Percentiles rank a stretch among this genome's conserved stretches.
These are phyloP conservation scores for Eptesicus fuscus DNA, from an alignment of 2,113 vertebrate species.

Conservation along the genomic window DNA sequence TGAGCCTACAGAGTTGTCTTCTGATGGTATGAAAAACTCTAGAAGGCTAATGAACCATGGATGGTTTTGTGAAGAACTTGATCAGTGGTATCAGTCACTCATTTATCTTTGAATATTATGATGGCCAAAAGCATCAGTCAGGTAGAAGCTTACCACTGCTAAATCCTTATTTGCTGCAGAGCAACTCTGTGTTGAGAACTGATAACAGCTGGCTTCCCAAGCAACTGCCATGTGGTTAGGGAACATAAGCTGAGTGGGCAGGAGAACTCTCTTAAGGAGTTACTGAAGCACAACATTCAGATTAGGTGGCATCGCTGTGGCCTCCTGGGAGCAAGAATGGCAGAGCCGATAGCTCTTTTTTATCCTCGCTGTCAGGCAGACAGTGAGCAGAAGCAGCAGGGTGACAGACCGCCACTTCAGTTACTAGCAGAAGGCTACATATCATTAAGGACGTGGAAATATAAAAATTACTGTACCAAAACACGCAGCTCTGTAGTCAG, in stretches of 20 bases:
- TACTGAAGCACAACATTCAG: slow-evolving; percentile 64
- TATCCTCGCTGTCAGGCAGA: slow-evolving; percentile 32
- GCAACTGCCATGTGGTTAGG: slow-evolving; percentile 47
- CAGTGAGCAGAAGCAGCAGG: slow-evolving; percentile 32
- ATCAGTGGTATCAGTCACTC: not conserved
- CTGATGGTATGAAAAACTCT: not conserved
- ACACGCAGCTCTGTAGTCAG: not conserved
- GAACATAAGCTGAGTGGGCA: slow-evolving; percentile 64
- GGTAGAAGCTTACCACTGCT: not conserved
- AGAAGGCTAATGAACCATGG: not conserved
- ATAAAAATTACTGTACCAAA: slow-evolving; percentile 33
- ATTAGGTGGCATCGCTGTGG: slow-evolving; percentile 49
- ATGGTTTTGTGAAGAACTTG: not conserved
- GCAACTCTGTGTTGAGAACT: slow-evolving; percentile 16
- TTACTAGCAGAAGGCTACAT: slow-evolving; percentile 51
- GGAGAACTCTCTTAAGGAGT: slow-evolving; percentile 54
- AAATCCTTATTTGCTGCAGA: not conserved
- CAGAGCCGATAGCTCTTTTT: slow-evolving; percentile 34
- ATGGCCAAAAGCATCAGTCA: not conserved
- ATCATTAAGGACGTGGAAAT: slow-evolving; percentile 45
- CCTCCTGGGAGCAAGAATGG: slow-evolving; percentile 43
- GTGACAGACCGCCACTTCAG: slow-evolving; percentile 40
- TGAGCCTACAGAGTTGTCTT: not conserved
- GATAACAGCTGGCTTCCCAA: not conserved
- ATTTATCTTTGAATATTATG: not conserved